These are phyloP conservation scores for Lasioglossum pauxillum DNA, from an alignment of 2,888 invertebrate species.

Conservation along the genomic window DNA sequence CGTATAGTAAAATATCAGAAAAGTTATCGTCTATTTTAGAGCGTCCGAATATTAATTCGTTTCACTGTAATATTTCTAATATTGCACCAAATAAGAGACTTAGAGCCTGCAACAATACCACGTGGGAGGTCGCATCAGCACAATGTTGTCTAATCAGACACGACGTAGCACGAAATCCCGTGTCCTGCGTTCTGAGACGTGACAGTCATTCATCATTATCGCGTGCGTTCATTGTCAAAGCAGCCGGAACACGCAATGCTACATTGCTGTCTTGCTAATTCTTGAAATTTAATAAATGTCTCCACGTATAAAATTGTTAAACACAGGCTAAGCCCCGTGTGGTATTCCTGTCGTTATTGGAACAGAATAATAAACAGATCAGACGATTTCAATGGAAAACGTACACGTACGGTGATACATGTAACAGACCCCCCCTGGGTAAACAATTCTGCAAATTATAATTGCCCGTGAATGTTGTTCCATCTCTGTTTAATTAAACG, in stretches of 20 bases:
- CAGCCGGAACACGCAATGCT: background rate
- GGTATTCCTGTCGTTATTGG: background rate
- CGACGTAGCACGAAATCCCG: conserved; percentile 1
- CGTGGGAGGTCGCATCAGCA: background rate
- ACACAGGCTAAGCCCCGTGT: background rate
- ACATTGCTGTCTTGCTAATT: background rate
- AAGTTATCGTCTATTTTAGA: too few relatives aligned
- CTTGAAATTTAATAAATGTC: background rate
- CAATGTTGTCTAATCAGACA: conserved; percentile 48
- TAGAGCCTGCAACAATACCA: background rate
- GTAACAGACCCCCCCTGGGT: background rate
- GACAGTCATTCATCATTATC: conserved; percentile 24
- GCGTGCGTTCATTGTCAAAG: background rate
- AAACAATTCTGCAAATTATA: conserved; percentile 23
- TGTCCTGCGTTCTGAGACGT: conserved; percentile 28
- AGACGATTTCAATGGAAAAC: background rate
- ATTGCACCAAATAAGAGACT: background rate
- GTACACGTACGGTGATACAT: background rate
- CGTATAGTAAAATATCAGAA: too few relatives aligned
- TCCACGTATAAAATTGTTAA: background rate
- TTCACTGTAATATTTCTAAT: background rate
- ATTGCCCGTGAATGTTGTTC: conserved; percentile 6
- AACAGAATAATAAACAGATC: background rate
- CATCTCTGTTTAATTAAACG: conserved; percentile 13
- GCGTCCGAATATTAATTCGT: too few relatives aligned